Percentiles rank a stretch among this genome's conserved stretches.
phyloP scores from a whole-genome alignment of 2,113 vertebrate genomes.

The Thymallus thymallus region DNA sequence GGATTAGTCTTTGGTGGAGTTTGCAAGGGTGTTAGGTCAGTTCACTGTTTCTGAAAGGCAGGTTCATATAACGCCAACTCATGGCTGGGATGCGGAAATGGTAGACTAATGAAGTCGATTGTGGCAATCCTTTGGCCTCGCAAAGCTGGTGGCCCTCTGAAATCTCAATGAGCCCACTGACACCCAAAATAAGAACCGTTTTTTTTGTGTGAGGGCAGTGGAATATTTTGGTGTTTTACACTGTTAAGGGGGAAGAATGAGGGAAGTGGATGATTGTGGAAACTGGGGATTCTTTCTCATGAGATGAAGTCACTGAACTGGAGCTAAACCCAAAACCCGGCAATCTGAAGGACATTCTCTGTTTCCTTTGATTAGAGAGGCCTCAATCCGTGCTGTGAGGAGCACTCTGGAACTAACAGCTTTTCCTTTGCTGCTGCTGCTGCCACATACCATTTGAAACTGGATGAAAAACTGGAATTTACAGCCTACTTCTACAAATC shows the following conservation, averaged over 20 bases:
- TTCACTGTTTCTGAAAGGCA: constrained; percentile 38
- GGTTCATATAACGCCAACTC: constrained; percentile 62
- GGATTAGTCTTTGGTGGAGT: constrained; percentile 40
- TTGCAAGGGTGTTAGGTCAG: constrained; percentile 48
- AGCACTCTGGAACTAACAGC: constrained; percentile 24
- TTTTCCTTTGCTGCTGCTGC: constrained; percentile 18
- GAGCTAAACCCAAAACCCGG: constrained; percentile 34
- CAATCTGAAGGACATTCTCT: constrained; percentile 43
- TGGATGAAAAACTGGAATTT: constrained; percentile 28
- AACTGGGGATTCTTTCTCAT: constrained; percentile 45
- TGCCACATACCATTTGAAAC: constrained; percentile 28
- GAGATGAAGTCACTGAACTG: constrained; percentile 47
- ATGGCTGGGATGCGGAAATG: constrained; percentile 50
- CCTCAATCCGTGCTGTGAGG: constrained; percentile 34
- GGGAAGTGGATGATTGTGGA: constrained; percentile 23
- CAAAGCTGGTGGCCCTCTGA: constrained; percentile 48
- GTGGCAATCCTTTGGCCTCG: constrained; percentile 53
- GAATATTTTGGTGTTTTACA: constrained; percentile 37
- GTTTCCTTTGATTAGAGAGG: constrained; percentile 39
- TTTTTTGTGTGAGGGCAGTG: constrained; percentile 34
- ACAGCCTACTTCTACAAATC: background rate
- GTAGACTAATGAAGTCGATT: constrained; percentile 59
- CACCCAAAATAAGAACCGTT: constrained; percentile 43
- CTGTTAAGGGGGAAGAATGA: constrained; percentile 15
- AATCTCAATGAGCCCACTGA: constrained; percentile 54